Evolutionary conservation across 2,888 invertebrate genomes (phyloP).

Genomic region (Latrodectus elegans): DNA sequence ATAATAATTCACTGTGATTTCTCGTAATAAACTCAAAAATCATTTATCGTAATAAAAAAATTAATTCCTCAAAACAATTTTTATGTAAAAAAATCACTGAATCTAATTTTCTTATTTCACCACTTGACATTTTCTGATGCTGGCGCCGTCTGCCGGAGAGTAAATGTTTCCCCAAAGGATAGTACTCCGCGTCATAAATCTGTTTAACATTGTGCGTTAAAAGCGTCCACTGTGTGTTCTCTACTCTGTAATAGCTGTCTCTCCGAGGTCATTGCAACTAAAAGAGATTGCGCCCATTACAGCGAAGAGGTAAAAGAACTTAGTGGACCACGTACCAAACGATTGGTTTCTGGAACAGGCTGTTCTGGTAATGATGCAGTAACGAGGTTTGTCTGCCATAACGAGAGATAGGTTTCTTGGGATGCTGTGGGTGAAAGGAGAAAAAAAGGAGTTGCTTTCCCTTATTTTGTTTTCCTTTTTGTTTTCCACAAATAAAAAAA

Average conservation of each 20-base stretch:
- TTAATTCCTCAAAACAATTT: too few species aligned
- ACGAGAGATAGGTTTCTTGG: conserved; percentile 43
- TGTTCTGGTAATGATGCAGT: conserved; percentile 62
- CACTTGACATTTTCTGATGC: background rate
- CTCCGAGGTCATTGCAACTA: conserved; percentile 42
- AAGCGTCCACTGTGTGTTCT: conserved; percentile 29
- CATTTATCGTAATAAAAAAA: too few species aligned
- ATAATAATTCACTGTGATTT: too few species aligned
- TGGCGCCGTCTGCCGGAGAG: background rate
- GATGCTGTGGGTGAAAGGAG: background rate
- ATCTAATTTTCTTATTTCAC: too few species aligned
- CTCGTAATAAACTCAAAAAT: too few species aligned
- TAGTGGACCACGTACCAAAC: conserved; percentile 42
- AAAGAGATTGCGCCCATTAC: conserved; percentile 61
- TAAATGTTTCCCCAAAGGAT: conserved; percentile 3
- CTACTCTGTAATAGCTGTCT: conserved; percentile 53
- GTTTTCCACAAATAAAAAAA: background rate
- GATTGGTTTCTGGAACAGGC: conserved; percentile 45
- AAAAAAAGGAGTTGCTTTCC: conserved; percentile 20
- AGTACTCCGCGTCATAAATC: conserved; percentile 36
- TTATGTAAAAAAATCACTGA: too few species aligned
- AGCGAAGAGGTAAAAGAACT: conserved; percentile 31
- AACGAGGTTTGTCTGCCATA: conserved; percentile 63
- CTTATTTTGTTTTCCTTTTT: conserved; percentile 24
- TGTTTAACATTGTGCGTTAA: conserved; percentile 40